Conservation (phyloP, 2,888 invertebrate species). For the Alcis repandata region DNA sequence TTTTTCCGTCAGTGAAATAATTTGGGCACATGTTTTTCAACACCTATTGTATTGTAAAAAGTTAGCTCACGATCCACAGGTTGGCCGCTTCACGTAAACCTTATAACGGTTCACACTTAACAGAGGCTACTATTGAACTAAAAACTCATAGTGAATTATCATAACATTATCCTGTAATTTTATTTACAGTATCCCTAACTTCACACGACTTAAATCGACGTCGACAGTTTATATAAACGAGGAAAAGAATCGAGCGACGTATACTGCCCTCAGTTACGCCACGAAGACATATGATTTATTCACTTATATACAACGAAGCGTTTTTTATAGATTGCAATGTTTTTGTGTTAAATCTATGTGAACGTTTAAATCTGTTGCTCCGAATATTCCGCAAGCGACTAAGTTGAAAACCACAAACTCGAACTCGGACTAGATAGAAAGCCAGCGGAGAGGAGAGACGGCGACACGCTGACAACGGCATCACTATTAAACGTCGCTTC, state of each 20-base stretch:
- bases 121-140: neutral
- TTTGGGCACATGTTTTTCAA: neutral
- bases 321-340: neutral
- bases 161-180: neutral
- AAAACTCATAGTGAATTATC: neutral
- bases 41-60: neutral
- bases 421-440: neutral
- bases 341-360: no score
- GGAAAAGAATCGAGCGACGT: neutral
- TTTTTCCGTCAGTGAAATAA: no score
- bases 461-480: neutral
- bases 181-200: neutral
- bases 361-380: no score
- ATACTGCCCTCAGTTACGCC: neutral
- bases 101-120: neutral
- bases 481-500: constrained; percentile 15
- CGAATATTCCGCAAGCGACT: neutral
- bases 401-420: neutral
- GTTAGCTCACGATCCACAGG: neutral
- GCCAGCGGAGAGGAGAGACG: neutral
- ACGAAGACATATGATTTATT: neutral
- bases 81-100: neutral
- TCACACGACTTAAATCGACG: neutral
- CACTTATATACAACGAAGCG: neutral
- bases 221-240: neutral